Evolutionary conservation across 2,888 invertebrate genomes (phyloP), one percentile per base, ranked within the genome.

Genomic region (Drosophila hamatofila): DNA sequence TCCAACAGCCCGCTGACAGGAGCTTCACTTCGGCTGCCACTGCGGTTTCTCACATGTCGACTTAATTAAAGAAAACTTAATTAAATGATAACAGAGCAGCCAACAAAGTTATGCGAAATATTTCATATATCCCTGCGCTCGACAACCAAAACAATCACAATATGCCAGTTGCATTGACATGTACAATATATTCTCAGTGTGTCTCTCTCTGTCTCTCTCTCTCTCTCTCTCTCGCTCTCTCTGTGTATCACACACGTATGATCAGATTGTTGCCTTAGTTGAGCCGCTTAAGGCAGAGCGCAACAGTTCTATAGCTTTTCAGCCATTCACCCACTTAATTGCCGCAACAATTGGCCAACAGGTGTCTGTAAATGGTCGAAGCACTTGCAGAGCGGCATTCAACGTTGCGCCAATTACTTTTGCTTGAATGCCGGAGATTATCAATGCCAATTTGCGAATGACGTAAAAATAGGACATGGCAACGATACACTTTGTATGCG

Each of bases 11-110:
- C 37, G 49, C 67, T 67, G 77, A 58, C 52, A 72, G 41, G 18
- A 60, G 49, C 59, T 63, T 35, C 39, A 42, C 56, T 69, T 58
- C 37, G 64, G 52, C 81, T 71, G 59, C 58, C 72, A 69, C 48
- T 78, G 88, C 63, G 74, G 85, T 76, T 74, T 72, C 78, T 79
- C 80, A 75, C 80, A 88, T 79, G 81, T 88, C 81, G 79, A 86
- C 89, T 88, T 85, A 90, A 90, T 85, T 90, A 88, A 89, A 86
- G 86, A 90, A 88, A 87, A 81, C 81, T 90, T 90, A 90, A 90
- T 90, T 90, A 90, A 90, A 90, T 89, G 89, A 90, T 90, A 89
- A 77, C 85, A 78, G 78, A 82, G 72, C 81, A 80, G 71, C 84
- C 84, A 75, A 83, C 85, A 81, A 82, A 90, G 83, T 76, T 81